Percentiles rank a stretch among this genome's conserved stretches.
Evolutionary conservation across 2,888 invertebrate genomes (phyloP).

Genomic region (Hypercompe scribonia): DNA sequence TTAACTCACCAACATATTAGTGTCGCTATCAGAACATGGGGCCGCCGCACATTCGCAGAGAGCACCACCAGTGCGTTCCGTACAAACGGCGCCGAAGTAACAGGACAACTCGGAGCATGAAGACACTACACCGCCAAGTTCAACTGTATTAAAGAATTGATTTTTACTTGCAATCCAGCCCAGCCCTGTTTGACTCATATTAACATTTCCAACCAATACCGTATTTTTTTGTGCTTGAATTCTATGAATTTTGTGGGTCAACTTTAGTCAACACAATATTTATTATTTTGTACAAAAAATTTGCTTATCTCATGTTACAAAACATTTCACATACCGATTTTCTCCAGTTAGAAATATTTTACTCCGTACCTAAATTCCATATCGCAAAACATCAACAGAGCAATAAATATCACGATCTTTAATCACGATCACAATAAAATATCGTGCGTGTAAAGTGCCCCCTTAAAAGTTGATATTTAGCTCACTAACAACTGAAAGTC

Average conservation of each 20-base stretch:
- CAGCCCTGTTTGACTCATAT: not conserved
- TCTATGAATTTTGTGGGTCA: not conserved
- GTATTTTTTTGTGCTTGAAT: not conserved
- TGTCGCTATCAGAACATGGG: conserved; percentile 79
- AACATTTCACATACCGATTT: not conserved
- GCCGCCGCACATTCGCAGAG: conserved; percentile 91
- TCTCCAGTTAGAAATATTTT: conserved; percentile 5
- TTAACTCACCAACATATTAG: conserved; percentile 80
- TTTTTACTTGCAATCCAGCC: not conserved
- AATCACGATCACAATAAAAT: conserved; percentile 22
- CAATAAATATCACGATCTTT: conserved; percentile 22
- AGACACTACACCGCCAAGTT: conserved; percentile 88
- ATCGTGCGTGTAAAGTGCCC: conserved; percentile 18
- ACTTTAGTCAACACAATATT: not conserved
- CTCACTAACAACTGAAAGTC: conserved; percentile 19
- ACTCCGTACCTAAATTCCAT: conserved; percentile 8
- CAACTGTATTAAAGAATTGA: conserved; percentile 76
- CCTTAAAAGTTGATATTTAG: conserved; percentile 18
- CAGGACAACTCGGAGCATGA: conserved; percentile 92
- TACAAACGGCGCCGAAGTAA: conserved; percentile 94
- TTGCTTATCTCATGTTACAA: not conserved
- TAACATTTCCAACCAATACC: not conserved
- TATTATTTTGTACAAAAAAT: not conserved
- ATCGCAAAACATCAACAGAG: conserved; percentile 18
- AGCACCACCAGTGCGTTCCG: conserved; percentile 90